Evolutionary conservation across 2,797 vertebrate species (phyloP).

Genomic region (Pristis pectinata): DNA sequence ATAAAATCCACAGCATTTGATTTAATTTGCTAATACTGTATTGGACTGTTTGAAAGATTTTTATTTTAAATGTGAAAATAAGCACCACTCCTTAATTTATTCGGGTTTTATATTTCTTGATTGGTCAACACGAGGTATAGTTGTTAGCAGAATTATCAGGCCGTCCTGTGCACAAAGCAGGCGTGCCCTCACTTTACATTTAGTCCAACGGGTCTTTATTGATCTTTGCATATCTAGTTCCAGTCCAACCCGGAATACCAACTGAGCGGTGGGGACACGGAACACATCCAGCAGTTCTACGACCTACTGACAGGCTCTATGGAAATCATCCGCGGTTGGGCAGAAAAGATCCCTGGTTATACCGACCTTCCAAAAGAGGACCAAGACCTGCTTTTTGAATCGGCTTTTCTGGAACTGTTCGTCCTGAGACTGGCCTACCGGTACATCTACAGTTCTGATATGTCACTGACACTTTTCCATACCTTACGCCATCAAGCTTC

Average conservation of each 20-base stretch:
- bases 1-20: constrained; percentile 49
- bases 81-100: constrained; percentile 61
- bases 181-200: constrained; percentile 93
- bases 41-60: not conserved
- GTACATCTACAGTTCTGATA: constrained; percentile 51
- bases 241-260: constrained; percentile 99
- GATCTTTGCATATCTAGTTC: constrained; percentile 83
- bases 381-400: constrained; percentile 95
- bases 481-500: constrained; percentile 61
- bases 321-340: constrained; percentile 99
- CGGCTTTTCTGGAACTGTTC: constrained; percentile 94
- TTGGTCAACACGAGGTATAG: constrained; percentile 66
- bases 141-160: constrained; percentile 57
- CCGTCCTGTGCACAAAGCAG: constrained; percentile 62
- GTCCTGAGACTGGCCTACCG: constrained; percentile 94
- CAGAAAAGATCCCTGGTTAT: constrained; percentile 92
- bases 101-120: constrained; percentile 71
- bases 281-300: constrained; percentile 99
- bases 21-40: constrained; percentile 43
- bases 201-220: constrained; percentile 86
- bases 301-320: constrained; percentile 97
- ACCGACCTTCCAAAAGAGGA: constrained; percentile 86
- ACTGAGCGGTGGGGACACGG: constrained; percentile 92
- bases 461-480: not conserved
- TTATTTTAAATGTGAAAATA: not conserved